These are phyloP conservation scores for Bovichtus diacanthus DNA, from an alignment of 2,797 vertebrate genomes.

Conservation along the genomic window DNA sequence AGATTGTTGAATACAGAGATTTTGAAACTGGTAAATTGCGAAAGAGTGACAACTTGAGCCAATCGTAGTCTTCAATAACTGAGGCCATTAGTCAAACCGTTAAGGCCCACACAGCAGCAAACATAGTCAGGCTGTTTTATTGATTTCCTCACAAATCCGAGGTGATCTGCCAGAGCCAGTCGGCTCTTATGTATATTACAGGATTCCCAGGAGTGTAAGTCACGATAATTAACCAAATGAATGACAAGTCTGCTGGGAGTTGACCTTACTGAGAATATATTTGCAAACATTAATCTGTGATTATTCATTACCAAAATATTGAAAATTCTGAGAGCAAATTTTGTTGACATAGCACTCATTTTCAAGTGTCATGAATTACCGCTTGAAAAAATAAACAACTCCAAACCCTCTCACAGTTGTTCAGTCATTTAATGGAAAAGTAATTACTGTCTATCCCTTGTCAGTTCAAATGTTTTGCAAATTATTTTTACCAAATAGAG, in stretches of 20 bases:
- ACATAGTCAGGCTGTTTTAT: constrained; percentile 67
- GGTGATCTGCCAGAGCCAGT: constrained; percentile 75
- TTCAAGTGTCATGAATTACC: constrained; percentile 30
- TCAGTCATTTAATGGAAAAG: constrained; percentile 25
- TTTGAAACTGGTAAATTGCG: constrained; percentile 51
- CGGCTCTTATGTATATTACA: constrained; percentile 72
- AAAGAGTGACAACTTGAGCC: constrained; percentile 64
- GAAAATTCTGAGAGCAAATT: constrained; percentile 22
- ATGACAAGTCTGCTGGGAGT: constrained; percentile 56
- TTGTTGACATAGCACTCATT: constrained; percentile 26
- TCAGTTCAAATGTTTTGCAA: constrained; percentile 28
- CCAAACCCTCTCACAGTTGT: constrained; percentile 11
- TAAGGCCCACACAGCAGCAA: constrained; percentile 62
- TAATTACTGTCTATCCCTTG: constrained; percentile 28
- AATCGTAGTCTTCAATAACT: constrained; percentile 62
- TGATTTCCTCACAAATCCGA: constrained; percentile 78
- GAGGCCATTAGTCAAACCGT: constrained; percentile 65
- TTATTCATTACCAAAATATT: constrained; percentile 26
- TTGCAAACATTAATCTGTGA: constrained; percentile 45
- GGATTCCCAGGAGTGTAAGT: constrained; percentile 63
- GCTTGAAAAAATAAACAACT: constrained; percentile 1
- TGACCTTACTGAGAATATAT: constrained; percentile 49
- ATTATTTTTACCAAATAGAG: neutral
- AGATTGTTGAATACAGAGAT: constrained; percentile 51
- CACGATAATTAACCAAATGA: constrained; percentile 65